These are phyloP conservation scores for Anabas testudineus DNA, from an alignment of 2,797 vertebrate genomes.

Conservation along the genomic window DNA sequence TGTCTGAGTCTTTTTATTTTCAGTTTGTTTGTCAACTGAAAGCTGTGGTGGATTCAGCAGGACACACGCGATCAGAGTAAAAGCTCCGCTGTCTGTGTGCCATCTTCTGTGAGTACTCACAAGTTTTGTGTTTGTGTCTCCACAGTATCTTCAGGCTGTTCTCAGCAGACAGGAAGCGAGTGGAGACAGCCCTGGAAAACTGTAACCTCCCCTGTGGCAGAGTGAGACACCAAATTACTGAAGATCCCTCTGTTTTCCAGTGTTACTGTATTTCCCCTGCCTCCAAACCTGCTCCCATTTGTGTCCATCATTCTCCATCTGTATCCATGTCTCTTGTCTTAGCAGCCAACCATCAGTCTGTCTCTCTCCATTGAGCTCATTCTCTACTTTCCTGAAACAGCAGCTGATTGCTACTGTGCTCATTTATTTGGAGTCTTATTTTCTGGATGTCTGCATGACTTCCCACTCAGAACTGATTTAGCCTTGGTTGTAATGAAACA, in stretches of 20 bases:
- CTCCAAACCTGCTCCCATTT: constrained; percentile 10
- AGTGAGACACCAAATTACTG: constrained; percentile 84
- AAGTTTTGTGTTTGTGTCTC: constrained; percentile 42
- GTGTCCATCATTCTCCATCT: constrained; percentile 8
- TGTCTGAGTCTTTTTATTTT: background rate
- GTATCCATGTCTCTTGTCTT: constrained; percentile 24
- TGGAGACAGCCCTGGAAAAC: constrained; percentile 95
- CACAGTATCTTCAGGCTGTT: constrained; percentile 94
- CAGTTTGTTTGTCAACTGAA: constrained; percentile 11
- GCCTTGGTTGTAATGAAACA: constrained; percentile 55
- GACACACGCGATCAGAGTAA: constrained; percentile 22
- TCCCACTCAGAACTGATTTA: constrained; percentile 49
- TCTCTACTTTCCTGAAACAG: constrained; percentile 39
- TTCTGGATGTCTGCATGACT: constrained; percentile 57
- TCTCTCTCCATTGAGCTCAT: constrained; percentile 21
- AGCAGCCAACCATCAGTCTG: constrained; percentile 31
- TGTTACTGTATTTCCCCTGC: constrained; percentile 23
- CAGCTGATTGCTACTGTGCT: constrained; percentile 47
- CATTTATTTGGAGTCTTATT: constrained; percentile 51
- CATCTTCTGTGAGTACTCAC: constrained; percentile 42
- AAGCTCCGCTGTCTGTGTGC: constrained; percentile 22
- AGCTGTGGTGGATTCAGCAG: constrained; percentile 10
- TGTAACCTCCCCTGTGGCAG: constrained; percentile 95
- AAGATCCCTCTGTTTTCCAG: constrained; percentile 17
- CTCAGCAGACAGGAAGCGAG: constrained; percentile 94